Base-by-base conservation (phyloP, 2,113 vertebrate species). In the Melanocharis versteri region DNA sequence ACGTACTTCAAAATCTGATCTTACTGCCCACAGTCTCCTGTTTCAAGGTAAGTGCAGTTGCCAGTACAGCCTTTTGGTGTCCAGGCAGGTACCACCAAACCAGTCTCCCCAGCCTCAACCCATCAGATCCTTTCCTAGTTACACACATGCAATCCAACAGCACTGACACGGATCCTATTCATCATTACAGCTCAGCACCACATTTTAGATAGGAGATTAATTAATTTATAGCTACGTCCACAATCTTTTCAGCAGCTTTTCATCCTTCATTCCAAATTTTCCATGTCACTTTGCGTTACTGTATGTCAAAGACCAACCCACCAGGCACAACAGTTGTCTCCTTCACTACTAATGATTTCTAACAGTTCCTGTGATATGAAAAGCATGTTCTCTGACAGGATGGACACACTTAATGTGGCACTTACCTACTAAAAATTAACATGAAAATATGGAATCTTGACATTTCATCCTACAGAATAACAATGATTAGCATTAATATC, bases 51-150 rank as follows among this genome's bases (percentile, higher is more conserved):
- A 61, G 19, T 15, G 23, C 31, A 47, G 20, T 13, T 90, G 35
- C 28, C 51, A 58, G 30, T 23, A 44, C 2, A 73, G 9, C 20
- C 33, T 62, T 62, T 65, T 65, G 15, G 26, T 33, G 44, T 2
- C 37, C 27, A 56, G 27, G 10, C 35, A 75, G 28, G 65, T 30
- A 37, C 31, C 22, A 77, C 51, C 33, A 66, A 86, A 54, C 11
- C 45, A 69, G 4, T 2, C 2, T 17, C 18, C 23, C 9, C 5
- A 0, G 3, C 27, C 81, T 24, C 50, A 37, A 27, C 19, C 9
- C 19, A 9, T 66, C 5, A 83, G 6, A 33, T 62, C 50, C 75
- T 56, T 51, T 71, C 71, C 31, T 11, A 39, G 24, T 44, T 54
- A 57, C 13, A 45, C 42, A 57, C 22, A 11, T 4, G 16, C 23